These are phyloP conservation scores for Diuraphis noxia DNA, from an alignment of 1,140 invertebrate species.

Conservation along the genomic window DNA sequence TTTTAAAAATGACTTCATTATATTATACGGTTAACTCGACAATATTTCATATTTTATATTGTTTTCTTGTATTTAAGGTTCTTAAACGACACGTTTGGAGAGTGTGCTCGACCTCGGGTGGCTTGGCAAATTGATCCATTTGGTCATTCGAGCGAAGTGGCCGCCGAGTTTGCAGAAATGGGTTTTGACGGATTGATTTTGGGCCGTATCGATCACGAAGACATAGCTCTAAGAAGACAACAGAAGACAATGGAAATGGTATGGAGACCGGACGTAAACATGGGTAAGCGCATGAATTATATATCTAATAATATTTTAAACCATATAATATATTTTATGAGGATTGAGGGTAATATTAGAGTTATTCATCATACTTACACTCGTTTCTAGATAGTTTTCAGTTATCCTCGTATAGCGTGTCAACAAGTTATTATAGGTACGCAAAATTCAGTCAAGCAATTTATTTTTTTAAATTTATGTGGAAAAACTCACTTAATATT, in stretches of 20 bases:
- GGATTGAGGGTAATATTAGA: neutral
- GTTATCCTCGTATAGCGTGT: neutral
- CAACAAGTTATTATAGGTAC: neutral
- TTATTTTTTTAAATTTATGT: neutral
- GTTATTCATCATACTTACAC: neutral
- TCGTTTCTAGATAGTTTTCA: conserved; percentile 33
- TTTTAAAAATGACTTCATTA: neutral
- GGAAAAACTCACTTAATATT: neutral
- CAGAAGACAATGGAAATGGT: conserved; percentile 79
- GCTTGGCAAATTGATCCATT: conserved; percentile 96
- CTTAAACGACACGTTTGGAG: conserved; percentile 80
- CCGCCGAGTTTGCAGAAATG: conserved; percentile 80
- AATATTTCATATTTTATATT: neutral
- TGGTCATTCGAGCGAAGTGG: conserved; percentile 86
- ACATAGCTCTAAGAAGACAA: conserved; percentile 70
- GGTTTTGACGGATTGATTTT: conserved; percentile 88
- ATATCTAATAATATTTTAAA: neutral
- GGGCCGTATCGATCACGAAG: conserved; percentile 85
- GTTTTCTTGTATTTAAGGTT: conserved; percentile 60
- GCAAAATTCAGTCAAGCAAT: neutral
- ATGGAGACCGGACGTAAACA: conserved; percentile 77
- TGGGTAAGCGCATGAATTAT: conserved; percentile 61
- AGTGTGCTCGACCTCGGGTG: conserved; percentile 76
- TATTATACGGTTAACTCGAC: neutral
- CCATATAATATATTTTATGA: neutral